These are phyloP conservation scores for Petrocephalus zakoni DNA, from an alignment of 2,113 vertebrate genomes.

Conservation along the genomic window DNA sequence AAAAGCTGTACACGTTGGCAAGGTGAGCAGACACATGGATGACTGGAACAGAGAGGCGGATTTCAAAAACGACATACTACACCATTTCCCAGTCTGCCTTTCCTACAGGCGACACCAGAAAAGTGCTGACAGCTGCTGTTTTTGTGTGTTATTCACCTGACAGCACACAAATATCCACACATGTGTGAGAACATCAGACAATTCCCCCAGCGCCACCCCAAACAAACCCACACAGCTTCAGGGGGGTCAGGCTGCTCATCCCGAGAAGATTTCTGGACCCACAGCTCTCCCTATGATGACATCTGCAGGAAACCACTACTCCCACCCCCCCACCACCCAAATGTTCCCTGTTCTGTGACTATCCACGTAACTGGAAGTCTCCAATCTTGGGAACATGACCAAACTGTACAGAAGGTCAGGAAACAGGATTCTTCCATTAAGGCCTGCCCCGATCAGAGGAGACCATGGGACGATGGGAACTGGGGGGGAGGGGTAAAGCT, in stretches of 20 bases:
- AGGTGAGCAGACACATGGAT: slow-evolving; percentile 92
- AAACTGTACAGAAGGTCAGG: slow-evolving; percentile 24
- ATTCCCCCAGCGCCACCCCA: background rate
- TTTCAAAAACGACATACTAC: background rate
- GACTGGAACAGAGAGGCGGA: slow-evolving; percentile 50
- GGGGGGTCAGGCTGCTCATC: slow-evolving; percentile 38
- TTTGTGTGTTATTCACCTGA: background rate
- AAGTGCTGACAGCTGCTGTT: background rate
- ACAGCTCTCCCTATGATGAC: background rate
- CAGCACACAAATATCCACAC: background rate
- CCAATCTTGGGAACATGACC: slow-evolving; percentile 35
- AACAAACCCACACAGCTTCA: background rate
- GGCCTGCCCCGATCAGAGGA: background rate
- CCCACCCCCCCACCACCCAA: slow-evolving; percentile 23
- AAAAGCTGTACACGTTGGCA: slow-evolving; percentile 83
- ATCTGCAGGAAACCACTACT: slow-evolving; percentile 19
- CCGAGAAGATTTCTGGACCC: slow-evolving; percentile 45
- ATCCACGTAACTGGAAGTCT: slow-evolving; percentile 35
- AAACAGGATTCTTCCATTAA: slow-evolving; percentile 19
- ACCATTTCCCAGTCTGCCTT: background rate
- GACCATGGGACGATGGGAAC: background rate
- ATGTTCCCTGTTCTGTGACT: background rate
- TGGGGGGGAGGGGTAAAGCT: background rate
- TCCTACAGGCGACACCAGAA: background rate
- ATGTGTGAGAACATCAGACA: background rate